These are phyloP conservation scores for Rhinella marina DNA, from an alignment of 2,797 vertebrate species.

Conservation along the genomic window DNA sequence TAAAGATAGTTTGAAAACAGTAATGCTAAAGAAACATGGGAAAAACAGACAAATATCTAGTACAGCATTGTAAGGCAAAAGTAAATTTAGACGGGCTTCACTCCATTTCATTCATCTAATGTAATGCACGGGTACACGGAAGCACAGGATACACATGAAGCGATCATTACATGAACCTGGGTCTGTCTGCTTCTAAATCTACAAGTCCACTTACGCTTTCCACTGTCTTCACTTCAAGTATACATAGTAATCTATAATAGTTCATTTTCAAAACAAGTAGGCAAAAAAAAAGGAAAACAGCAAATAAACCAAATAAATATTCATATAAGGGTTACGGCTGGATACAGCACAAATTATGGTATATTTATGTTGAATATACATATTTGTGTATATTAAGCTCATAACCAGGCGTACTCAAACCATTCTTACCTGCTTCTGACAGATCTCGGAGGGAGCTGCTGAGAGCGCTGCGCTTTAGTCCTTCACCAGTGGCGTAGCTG, in stretches of 20 bases:
- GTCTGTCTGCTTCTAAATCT: conserved; percentile 60
- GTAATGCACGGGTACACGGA: conserved; percentile 69
- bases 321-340: conserved; percentile 56
- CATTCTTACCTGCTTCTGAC: conserved; percentile 90
- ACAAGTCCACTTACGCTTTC: conserved; percentile 52
- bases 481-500: conserved; percentile 90
- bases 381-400: conserved; percentile 61
- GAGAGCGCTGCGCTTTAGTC: conserved; percentile 92
- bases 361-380: conserved; percentile 59
- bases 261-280: conserved; percentile 61
- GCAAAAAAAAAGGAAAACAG: conserved; percentile 56
- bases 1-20: not conserved
- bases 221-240: conserved; percentile 61
- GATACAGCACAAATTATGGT: conserved; percentile 60
- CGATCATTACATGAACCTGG: conserved; percentile 60
- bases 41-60: conserved; percentile 22
- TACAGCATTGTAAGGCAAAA: conserved; percentile 1
- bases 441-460: conserved; percentile 95
- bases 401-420: conserved; percentile 43
- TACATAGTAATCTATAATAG: conserved; percentile 65
- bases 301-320: conserved; percentile 13
- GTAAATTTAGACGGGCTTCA: conserved; percentile 70
- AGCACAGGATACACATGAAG: conserved; percentile 67
- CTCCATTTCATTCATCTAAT: conserved; percentile 79
- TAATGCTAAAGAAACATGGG: not conserved